Evolutionary conservation across 2,888 invertebrate genomes (phyloP), one percentile per base, ranked within the genome.

Genomic region (Steinernema carpocapsae): DNA sequence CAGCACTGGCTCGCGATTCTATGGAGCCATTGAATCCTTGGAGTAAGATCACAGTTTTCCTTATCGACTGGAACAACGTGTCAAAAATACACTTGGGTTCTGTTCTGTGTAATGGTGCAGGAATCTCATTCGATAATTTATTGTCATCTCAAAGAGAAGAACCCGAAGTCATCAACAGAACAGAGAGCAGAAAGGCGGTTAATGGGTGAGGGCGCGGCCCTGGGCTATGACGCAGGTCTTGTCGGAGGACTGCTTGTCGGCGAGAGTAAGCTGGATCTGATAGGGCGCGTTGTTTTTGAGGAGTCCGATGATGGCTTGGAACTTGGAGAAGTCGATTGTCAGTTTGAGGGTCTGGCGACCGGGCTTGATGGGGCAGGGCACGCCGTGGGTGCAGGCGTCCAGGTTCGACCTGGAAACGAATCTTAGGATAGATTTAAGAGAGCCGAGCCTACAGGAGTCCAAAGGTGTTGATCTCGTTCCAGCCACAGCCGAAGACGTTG

Each of bases 381-480:
- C 10, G 43, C 43, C 43, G 14, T 43, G 10, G 10, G 43, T 14
- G 43, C 43, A 43, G 7, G 43, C 10, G 14, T 43, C 43, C 10
- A 43, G 7, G 14, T 43, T 7, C 10, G 7, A 7, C 10, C 43
- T 43, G 14, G 14, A 43, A 7, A 12, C 43, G 14, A 7, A 43
- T 12, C 10, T 43, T 43, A 12, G 14, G 14, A 12, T 43, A 14
- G 43, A 14, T 12, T 43, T 43, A 14, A 43, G 43, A 12, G 10
- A 14, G 73, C 76, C 43, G n/a, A n/a, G n/a, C n/a, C n/a, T 48
- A 76, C 77, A 79, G 43, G 17, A 79, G 71, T 64, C 77, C 77
- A 17, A 79, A 76, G 70, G 79, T 79, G 17, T 76, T 76, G 14
- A 79, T 73, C 37, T 71, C 45, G 48, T 73, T 71, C 79, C 78